Conservation (phyloP, 2,113 vertebrate species). For the Cercocebus atys region DNA sequence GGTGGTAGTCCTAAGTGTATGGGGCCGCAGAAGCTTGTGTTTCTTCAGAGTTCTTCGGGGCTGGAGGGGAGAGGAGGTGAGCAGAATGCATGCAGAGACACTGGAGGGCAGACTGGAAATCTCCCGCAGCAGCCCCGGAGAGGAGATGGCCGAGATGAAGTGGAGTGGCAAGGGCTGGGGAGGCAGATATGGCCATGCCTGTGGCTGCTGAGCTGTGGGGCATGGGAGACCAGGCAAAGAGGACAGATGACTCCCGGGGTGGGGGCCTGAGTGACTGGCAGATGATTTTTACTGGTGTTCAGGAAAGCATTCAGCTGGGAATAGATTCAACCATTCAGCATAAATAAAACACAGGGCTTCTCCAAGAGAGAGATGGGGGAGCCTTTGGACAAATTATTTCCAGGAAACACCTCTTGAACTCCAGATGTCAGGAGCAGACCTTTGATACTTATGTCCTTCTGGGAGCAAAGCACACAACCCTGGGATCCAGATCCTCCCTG, state of each 20-base stretch:
- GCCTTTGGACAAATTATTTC: background rate
- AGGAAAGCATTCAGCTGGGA: background rate
- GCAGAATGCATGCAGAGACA: background rate
- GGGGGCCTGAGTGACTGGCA: background rate
- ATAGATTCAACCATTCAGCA: background rate
- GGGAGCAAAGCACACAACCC: background rate
- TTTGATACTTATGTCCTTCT: background rate
- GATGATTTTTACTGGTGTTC: background rate
- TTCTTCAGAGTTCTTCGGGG: background rate
- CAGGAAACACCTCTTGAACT: background rate
- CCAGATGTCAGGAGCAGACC: background rate
- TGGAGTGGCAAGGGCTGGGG: rapidly evolving
- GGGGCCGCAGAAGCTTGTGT: background rate
- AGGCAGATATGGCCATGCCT: background rate
- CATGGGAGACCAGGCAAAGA: rapidly evolving
- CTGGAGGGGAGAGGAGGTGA: background rate
- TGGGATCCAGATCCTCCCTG: background rate
- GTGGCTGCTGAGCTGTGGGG: background rate
- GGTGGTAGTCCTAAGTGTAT: background rate
- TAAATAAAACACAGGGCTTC: background rate
- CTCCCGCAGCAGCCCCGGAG: background rate
- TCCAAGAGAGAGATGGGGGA: rapidly evolving
- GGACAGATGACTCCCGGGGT: too few relatives aligned
- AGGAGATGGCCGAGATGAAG: rapidly evolving
- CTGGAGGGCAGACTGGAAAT: background rate